Evolutionary conservation across 64 coral and sea anemone genomes (phyloP), one percentile per base, ranked within the genome.

Genomic region (Dendronephthya gigantea): DNA sequence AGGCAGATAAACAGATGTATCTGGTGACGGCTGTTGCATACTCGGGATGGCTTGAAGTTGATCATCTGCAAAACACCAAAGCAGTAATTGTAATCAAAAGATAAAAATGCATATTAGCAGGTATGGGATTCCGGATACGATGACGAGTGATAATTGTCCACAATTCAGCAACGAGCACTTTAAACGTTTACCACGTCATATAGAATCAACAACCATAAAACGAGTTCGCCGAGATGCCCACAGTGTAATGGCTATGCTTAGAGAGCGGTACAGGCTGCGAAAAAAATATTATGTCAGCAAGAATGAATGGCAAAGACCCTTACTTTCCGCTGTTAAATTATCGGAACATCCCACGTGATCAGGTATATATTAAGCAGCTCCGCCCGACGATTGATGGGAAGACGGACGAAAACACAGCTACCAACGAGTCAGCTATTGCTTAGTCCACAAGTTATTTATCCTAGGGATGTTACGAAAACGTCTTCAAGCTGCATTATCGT

Each of bases 301-400:
- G 8, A 39, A 29, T 65, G 14, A 50, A 51, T 15, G 82, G 87
- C 50, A 49, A 68, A n/a, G 79, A 87, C 43, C 79, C 90, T 1
- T 82, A 90, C 34, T 84, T 90, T 3, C 74, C 89, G 40, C 51
- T 90, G 40, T 52, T 90, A 2, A 69, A 86, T 13, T 86, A 72
- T 68, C 85, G 84, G 39, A 86, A 86, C 28, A 86, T 83, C 9
- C 84, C 84, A 62, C 50, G 27, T 62, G 84, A 90, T 81, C 72
- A 49, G 32, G n/a, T n/a, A n/a, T n/a, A 30, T 90, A 11, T 11
- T 81, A 15, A n/a, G 27, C 28, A 82, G 68, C 13, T 84, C 84
- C 34, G 89, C 35, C 65, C 87, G 83, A 36, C 33, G 74, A 22
- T 47, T 90, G 43, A 34, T 90, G 39, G 84, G 6, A 32, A 59